phyloP scores from a whole-genome alignment of 1,140 invertebrate genomes.

The Danaus melanippus region DNA sequence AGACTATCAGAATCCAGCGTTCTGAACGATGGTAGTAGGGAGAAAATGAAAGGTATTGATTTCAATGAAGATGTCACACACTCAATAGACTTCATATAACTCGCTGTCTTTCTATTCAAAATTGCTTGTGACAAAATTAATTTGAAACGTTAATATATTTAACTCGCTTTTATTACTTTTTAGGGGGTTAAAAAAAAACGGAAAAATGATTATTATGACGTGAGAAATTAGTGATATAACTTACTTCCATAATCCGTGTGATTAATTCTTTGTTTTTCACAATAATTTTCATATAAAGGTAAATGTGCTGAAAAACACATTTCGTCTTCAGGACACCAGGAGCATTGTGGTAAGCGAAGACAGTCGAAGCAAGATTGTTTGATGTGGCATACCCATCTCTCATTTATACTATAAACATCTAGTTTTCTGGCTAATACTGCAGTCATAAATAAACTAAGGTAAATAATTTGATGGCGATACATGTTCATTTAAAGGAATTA shows the following conservation, averaged over 20 bases:
- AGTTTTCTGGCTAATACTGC: slow-evolving; percentile 13
- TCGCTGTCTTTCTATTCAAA: too few species aligned
- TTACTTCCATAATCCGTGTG: slow-evolving; percentile 48
- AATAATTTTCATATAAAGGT: slow-evolving; percentile 28
- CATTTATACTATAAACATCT: slow-evolving; percentile 31
- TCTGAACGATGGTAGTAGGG: too few species aligned
- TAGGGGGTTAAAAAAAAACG: too few species aligned
- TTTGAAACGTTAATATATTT: too few species aligned
- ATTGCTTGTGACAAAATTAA: too few species aligned
- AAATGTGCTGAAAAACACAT: slow-evolving; percentile 48
- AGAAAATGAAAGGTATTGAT: too few species aligned
- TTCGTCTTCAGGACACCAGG: slow-evolving; percentile 47
- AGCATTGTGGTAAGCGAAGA: slow-evolving; percentile 47
- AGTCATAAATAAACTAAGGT: slow-evolving; percentile 3
- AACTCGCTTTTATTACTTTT: too few species aligned
- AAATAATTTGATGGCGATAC: neutral
- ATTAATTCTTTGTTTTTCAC: slow-evolving; percentile 26
- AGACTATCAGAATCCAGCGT: too few species aligned
- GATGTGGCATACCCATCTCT: slow-evolving; percentile 44
- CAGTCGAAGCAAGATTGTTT: slow-evolving; percentile 54
- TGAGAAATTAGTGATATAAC: slow-evolving; percentile 16
- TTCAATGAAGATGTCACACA: too few species aligned
- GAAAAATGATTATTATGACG: too few species aligned
- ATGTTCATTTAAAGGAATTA: too few species aligned
- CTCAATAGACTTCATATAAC: too few species aligned